phyloP scores from a whole-genome alignment of 1,140 invertebrate genomes.

The Trachymyrmex cornetzi region DNA sequence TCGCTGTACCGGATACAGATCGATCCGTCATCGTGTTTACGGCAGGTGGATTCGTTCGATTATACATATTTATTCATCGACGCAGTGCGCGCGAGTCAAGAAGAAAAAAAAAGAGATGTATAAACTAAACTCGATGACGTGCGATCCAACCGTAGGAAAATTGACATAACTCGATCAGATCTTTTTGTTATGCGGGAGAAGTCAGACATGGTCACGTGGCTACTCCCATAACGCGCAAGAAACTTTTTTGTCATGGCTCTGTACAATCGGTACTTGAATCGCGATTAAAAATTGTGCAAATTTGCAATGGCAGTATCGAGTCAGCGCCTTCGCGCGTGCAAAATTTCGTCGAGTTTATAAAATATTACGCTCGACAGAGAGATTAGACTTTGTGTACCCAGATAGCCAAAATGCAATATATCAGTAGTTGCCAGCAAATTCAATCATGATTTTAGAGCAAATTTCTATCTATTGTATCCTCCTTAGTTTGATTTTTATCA shows the following conservation, averaged over 20 bases:
- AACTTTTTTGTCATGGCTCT: slow-evolving; percentile 47
- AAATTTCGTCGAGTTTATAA: slow-evolving; percentile 28
- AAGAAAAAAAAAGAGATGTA: neutral
- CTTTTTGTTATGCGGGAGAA: slow-evolving; percentile 38
- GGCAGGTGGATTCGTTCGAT: neutral
- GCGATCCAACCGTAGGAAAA: slow-evolving; percentile 15
- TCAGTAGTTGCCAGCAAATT: too few relatives aligned
- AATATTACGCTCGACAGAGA: slow-evolving; percentile 40
- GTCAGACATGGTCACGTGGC: neutral
- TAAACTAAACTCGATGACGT: slow-evolving; percentile 29
- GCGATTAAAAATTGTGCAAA: slow-evolving; percentile 55
- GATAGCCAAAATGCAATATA: too few relatives aligned
- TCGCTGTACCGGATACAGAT: neutral
- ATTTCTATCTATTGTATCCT: too few relatives aligned
- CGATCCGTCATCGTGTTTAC: slow-evolving; percentile 31
- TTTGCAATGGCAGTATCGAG: slow-evolving; percentile 71
- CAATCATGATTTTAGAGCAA: too few relatives aligned
- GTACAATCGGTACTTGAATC: slow-evolving; percentile 6
- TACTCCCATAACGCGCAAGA: slow-evolving; percentile 26
- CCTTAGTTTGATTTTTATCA: too few relatives aligned
- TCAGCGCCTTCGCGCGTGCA: slow-evolving; percentile 32
- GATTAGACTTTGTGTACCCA: neutral
- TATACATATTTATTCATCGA: neutral
- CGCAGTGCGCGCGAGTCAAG: slow-evolving; percentile 1
- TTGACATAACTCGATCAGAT: slow-evolving; percentile 62